Percentiles rank a stretch among this genome's conserved stretches.
Conservation (phyloP, 2,888 invertebrate genomes). For the Anthoptus insignis region DNA sequence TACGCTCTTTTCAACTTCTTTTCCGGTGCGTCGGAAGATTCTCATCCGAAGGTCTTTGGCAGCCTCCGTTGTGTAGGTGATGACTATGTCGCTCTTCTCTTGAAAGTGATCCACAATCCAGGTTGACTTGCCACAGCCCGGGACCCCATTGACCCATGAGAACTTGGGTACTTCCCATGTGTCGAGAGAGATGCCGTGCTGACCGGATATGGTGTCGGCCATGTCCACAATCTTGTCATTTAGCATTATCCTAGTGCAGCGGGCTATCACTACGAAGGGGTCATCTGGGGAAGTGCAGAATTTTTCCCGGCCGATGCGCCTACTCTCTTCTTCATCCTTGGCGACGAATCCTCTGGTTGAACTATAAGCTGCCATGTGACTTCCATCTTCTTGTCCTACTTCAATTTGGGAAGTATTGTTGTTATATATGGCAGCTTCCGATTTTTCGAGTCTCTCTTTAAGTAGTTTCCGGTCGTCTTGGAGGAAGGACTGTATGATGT, state of each 20-base stretch:
- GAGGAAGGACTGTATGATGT: slow-evolving; percentile 6
- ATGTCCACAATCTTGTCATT: not conserved
- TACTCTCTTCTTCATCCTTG: slow-evolving; percentile 4
- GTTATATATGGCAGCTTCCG: slow-evolving; percentile 10
- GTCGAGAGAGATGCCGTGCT: no score
- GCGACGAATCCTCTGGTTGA: slow-evolving; percentile 7
- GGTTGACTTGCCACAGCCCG: no score
- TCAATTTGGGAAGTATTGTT: slow-evolving; percentile 12
- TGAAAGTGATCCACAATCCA: no score
- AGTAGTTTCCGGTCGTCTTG: not conserved
- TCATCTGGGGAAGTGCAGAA: not conserved
- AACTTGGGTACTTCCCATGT: no score
- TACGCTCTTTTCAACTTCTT: no score
- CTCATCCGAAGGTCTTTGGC: no score
- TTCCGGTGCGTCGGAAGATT: no score
- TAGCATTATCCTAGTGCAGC: slow-evolving; percentile 14
- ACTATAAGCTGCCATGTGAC: slow-evolving; percentile 13
- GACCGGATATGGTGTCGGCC: not conserved
- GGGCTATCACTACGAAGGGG: slow-evolving; percentile 8
- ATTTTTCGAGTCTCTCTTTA: slow-evolving; percentile 7
- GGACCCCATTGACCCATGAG: no score
- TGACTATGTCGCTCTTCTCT: no score
- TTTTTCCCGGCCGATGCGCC: slow-evolving; percentile 1
- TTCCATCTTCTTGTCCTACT: not conserved
- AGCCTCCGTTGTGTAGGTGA: no score